Evolutionary conservation across 2,113 vertebrate genomes (phyloP), one percentile per base, ranked within the genome.

Genomic region (Barbus barbus): DNA sequence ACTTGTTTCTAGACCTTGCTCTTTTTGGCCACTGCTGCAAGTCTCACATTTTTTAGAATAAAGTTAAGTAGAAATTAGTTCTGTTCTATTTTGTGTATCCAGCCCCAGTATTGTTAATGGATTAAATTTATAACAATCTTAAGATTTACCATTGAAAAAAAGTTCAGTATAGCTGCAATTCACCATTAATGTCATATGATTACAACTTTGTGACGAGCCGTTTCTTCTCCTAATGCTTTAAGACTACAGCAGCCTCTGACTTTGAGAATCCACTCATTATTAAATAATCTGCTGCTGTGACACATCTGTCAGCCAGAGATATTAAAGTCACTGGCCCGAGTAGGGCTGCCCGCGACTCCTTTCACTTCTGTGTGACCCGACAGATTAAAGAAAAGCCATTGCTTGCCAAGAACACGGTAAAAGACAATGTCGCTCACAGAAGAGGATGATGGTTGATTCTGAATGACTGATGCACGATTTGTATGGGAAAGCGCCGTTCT

Each of bases 301-400:
- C 77, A 63, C 24, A n/a, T 69, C 41, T 71, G 63, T 81, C 44
- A 81, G 44, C 24, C 6, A 18, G 61, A 33, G 41, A 69, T 71
- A 81, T 51, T 71, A 71, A 81, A 81, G 9, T 46, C 79, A 69
- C 26, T 14, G 61, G 41, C 44, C 79, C 20, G 20, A 5, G 44
- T 14, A 81, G 26, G 16, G 11, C 38, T 63, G 53, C 44, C 79
- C 46, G 20, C 18, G 33, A n/a, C 46, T 28, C 5, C 58, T 71
- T 69, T 81, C 28, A 69, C 63, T 81, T 81, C 78, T 67, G 38
- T 18, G 78, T 81, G 61, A 51, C 79, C 78, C 63, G 5, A 13
- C 79, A 33, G 18, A 81, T 81, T 48, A 69, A 69, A 67, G 28
- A 51, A 69, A 51, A 53, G 11, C 46, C 38, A 48, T 28, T 38